phyloP scores from a whole-genome alignment of 2,113 vertebrate species.

The Cyprinus carpio region DNA sequence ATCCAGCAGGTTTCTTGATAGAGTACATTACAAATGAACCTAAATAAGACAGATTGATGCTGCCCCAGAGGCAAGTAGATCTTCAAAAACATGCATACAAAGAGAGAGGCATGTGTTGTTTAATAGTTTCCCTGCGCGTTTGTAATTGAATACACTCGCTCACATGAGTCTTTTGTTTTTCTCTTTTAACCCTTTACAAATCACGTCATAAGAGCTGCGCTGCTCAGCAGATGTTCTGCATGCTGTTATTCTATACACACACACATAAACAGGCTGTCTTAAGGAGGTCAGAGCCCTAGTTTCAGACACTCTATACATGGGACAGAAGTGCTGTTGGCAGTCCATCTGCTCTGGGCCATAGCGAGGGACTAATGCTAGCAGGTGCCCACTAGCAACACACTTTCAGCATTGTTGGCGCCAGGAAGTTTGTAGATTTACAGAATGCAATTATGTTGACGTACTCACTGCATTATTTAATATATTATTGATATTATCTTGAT shows the following conservation, averaged over 20 bases:
- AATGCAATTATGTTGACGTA: slow-evolving; percentile 3
- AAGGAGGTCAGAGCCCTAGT: slow-evolving; percentile 5
- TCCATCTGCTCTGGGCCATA: slow-evolving; percentile 45
- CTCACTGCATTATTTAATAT: neutral
- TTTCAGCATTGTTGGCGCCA: slow-evolving; percentile 34
- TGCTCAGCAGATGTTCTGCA: slow-evolving; percentile 21
- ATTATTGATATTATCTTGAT: neutral
- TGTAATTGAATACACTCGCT: slow-evolving; percentile 23
- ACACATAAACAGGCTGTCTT: slow-evolving; percentile 33
- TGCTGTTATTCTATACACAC: slow-evolving; percentile 2
- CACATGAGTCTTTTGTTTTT: slow-evolving; percentile 34
- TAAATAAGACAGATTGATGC: slow-evolving; percentile 36
- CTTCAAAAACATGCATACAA: neutral
- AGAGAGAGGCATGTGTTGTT: slow-evolving; percentile 2
- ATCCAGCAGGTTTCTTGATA: slow-evolving; percentile 6
- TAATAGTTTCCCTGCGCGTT: neutral
- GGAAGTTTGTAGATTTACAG: slow-evolving; percentile 10
- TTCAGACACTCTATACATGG: slow-evolving; percentile 1
- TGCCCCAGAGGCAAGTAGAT: neutral
- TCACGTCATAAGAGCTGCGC: slow-evolving; percentile 30
- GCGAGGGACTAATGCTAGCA: slow-evolving; percentile 41
- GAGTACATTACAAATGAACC: neutral
- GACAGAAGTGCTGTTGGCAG: slow-evolving; percentile 8
- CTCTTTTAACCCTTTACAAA: slow-evolving; percentile 32
- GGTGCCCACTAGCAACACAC: slow-evolving; percentile 45